Conservation (phyloP, 2,888 invertebrate species). For the Opisthograptis luteolata region DNA sequence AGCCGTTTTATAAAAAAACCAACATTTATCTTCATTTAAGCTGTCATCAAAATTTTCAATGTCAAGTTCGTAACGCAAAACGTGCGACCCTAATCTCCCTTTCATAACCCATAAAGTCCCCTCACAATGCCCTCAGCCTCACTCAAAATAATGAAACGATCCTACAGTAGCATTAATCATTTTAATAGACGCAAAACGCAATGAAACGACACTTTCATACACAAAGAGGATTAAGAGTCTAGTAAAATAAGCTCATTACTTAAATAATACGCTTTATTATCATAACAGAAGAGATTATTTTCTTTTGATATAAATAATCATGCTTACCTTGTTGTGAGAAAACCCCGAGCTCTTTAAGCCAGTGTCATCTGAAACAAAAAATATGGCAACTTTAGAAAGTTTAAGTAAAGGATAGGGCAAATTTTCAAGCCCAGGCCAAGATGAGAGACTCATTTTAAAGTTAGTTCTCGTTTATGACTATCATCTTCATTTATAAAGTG, state of each 20-base stretch:
- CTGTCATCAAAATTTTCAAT: constrained; percentile 14
- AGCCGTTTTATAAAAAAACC: too few species aligned
- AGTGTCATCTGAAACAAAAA: constrained; percentile 52
- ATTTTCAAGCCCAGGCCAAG: too few species aligned
- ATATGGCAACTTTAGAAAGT: constrained; percentile 1
- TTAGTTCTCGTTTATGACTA: too few species aligned
- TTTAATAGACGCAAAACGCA: constrained; percentile 36
- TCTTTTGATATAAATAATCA: constrained; percentile 12
- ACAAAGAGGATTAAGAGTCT: constrained; percentile 33
- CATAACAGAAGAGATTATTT: constrained; percentile 9
- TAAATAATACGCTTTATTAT: constrained; percentile 12
- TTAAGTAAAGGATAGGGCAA: too few species aligned
- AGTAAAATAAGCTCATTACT: constrained; percentile 26
- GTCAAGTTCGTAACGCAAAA: constrained; percentile 16
- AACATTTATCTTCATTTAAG: constrained; percentile 6
- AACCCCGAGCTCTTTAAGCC: constrained; percentile 31
- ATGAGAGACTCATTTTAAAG: not conserved
- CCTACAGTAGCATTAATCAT: constrained; percentile 32
- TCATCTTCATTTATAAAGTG: too few species aligned
- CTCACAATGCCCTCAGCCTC: constrained; percentile 15
- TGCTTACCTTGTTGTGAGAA: constrained; percentile 42
- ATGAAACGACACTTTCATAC: constrained; percentile 34
- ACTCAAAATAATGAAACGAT: constrained; percentile 50
- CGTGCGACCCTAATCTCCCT: constrained; percentile 10
- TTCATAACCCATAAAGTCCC: constrained; percentile 15